phyloP scores from a whole-genome alignment of 2,888 invertebrate species.

The Habrosyne pyritoides region DNA sequence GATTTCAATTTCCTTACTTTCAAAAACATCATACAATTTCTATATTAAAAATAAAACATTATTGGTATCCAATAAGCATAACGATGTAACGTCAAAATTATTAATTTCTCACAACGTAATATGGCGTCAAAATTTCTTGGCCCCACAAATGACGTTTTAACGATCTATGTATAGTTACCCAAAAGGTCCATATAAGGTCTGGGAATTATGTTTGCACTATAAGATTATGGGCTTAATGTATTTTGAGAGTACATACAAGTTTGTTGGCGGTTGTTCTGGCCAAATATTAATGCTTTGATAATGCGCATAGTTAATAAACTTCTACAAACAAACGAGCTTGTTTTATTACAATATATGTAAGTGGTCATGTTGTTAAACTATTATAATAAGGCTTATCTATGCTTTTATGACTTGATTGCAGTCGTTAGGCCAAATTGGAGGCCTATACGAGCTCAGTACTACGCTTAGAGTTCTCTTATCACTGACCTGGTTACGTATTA shows the following conservation, averaged over 20 bases:
- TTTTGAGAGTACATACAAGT: not conserved
- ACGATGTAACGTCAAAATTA: not conserved
- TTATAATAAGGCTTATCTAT: not conserved
- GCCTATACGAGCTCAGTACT: not conserved
- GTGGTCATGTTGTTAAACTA: not conserved
- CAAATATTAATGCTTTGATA: slow-evolving; percentile 1
- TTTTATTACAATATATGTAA: not conserved
- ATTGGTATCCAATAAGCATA: not conserved
- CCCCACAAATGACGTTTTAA: not conserved
- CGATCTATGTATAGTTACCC: slow-evolving; percentile 2
- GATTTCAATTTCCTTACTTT: not conserved
- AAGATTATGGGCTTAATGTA: not conserved
- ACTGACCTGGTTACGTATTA: no score
- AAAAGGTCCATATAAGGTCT: slow-evolving; percentile 1
- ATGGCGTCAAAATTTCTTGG: not conserved
- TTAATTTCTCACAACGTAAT: not conserved
- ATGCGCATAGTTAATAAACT: not conserved
- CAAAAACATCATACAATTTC: not conserved
- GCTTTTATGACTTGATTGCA: not conserved
- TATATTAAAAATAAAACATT: not conserved
- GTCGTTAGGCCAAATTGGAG: not conserved
- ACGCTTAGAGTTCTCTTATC: not conserved
- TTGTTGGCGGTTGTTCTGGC: not conserved
- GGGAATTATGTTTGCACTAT: slow-evolving; percentile 6
- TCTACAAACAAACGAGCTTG: not conserved